These are phyloP conservation scores for Pedetes capensis DNA, from an alignment of 2,113 vertebrate species.

Conservation along the genomic window DNA sequence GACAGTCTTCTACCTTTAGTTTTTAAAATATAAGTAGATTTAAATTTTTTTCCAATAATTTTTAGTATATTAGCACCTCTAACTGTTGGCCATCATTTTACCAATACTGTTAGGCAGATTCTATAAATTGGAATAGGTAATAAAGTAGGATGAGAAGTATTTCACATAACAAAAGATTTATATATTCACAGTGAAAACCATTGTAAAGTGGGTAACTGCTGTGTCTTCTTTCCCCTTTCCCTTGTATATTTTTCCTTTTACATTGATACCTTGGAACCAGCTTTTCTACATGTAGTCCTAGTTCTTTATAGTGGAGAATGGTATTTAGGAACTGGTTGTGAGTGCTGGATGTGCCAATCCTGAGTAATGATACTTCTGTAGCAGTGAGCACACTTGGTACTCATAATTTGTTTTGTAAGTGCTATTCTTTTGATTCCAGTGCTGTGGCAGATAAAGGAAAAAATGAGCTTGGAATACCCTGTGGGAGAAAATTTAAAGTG, in stretches of 20 bases:
- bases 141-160: not conserved
- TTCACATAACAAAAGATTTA: not conserved
- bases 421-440: not conserved
- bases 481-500: not conserved
- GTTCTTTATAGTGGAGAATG: not conserved
- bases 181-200: not conserved
- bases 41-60: constrained; percentile 15
- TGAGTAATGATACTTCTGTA: not conserved
- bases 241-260: not conserved
- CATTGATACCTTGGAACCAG: not conserved
- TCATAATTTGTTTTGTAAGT: not conserved
- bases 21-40: not conserved
- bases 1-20: not conserved
- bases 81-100: constrained; percentile 21
- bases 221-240: not conserved
- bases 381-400: not conserved
- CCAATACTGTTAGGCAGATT: not conserved
- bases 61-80: constrained; percentile 11
- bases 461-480: not conserved
- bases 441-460: not conserved
- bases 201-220: not conserved
- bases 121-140: not conserved
- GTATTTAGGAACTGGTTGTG: not conserved
- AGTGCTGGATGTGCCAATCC: not conserved
- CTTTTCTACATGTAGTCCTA: not conserved